Evolutionary conservation across 53 echinoderm and acorn worm genomes (phyloP).

Genomic region (Holothuria scabra): DNA sequence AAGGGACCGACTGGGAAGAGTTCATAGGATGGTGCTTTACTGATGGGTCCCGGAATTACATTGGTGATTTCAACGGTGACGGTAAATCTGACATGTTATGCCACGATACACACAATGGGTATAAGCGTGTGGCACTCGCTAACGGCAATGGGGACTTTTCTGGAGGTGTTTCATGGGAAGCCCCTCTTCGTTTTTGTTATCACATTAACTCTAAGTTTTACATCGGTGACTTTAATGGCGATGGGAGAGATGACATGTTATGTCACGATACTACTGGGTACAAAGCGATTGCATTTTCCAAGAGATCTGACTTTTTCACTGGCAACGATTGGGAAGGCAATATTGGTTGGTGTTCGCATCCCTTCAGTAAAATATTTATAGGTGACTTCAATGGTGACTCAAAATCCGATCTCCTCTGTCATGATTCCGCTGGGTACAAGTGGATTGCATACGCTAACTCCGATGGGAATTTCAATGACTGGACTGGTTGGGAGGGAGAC

Average conservation of each 20-base stretch:
- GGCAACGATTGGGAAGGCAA: too few species aligned
- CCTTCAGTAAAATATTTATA: too few species aligned
- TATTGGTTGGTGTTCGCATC: too few species aligned
- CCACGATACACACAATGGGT: not conserved
- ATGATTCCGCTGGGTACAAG: too few species aligned
- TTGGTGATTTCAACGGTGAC: conserved; percentile 38
- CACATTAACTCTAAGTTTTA: not conserved
- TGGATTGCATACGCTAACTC: too few species aligned
- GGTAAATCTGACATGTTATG: conserved; percentile 8
- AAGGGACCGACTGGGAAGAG: conserved; percentile 24
- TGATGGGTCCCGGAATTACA: not conserved
- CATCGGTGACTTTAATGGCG: conserved; percentile 15
- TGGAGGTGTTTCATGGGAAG: not conserved
- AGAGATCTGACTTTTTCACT: too few species aligned
- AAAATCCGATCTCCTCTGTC: too few species aligned
- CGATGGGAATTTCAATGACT: too few species aligned
- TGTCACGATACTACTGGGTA: not conserved
- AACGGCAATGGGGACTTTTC: not conserved
- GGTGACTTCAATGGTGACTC: too few species aligned
- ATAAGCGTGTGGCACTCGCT: conserved; percentile 12
- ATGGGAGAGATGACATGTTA: not conserved
- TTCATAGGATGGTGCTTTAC: not conserved
- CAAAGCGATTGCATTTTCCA: too few species aligned
- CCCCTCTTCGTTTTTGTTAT: not conserved
- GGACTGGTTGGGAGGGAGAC: too few species aligned